Evolutionary conservation across 35 echinoderm and acorn worm species (phyloP).

Genomic region (Ptychodera flava): DNA sequence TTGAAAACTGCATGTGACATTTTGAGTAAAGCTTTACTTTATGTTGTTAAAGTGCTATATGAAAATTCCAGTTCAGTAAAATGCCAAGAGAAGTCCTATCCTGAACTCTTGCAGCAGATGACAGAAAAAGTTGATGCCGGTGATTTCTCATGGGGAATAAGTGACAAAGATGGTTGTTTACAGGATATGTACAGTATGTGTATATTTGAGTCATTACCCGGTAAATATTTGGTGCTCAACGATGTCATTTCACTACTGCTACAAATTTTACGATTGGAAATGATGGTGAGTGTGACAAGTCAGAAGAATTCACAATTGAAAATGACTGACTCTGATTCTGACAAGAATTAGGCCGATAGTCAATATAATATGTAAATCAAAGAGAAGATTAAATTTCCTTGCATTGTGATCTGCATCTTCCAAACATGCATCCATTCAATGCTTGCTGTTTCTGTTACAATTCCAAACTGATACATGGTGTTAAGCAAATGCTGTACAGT

Average conservation of each 20-base stretch:
- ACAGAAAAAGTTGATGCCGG: background rate
- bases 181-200: background rate
- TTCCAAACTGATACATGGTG: too few relatives aligned
- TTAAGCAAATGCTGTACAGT: too few relatives aligned
- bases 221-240: background rate
- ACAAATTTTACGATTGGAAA: background rate
- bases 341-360: too few relatives aligned
- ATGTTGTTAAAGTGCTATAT: background rate
- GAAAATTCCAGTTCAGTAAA: background rate
- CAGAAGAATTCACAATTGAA: too few relatives aligned
- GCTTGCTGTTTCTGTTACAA: too few relatives aligned
- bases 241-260: background rate
- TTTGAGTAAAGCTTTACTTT: background rate
- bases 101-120: background rate
- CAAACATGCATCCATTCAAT: too few relatives aligned
- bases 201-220: background rate
- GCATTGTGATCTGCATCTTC: too few relatives aligned
- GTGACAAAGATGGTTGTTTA: background rate
- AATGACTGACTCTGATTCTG: background rate
- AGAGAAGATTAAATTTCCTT: too few relatives aligned
- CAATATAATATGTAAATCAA: too few relatives aligned
- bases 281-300: background rate
- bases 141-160: background rate
- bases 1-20: background rate
- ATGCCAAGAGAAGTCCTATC: background rate